These are phyloP conservation scores for Camponotus floridanus DNA, from an alignment of 1,140 invertebrate species.

Conservation along the genomic window DNA sequence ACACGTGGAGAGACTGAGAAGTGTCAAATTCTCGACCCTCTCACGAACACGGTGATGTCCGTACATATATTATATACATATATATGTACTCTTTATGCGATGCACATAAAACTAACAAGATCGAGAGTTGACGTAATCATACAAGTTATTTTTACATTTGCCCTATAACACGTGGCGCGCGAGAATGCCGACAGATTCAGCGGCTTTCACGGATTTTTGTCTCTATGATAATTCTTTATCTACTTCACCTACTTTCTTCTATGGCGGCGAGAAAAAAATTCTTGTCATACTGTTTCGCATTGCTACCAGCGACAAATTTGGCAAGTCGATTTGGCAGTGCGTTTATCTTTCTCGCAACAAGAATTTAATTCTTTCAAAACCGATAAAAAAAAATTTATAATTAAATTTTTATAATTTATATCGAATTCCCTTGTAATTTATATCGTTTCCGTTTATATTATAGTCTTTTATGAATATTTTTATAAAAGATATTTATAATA, in stretches of 20 bases:
- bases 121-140: constrained; percentile 66
- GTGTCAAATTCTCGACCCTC: constrained; percentile 55
- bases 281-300: background rate
- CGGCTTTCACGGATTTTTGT: background rate
- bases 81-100: background rate
- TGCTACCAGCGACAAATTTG: background rate
- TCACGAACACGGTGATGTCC: background rate
- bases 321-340: background rate
- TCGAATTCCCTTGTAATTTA: background rate
- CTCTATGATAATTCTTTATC: background rate
- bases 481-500: background rate
- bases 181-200: constrained; percentile 58
- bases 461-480: background rate
- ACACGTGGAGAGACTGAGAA: constrained; percentile 17
- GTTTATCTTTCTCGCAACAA: background rate
- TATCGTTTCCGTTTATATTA: no score
- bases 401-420: background rate
- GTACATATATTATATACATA: background rate
- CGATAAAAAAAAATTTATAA: background rate
- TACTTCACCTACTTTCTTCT: background rate
- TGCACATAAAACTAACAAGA: constrained; percentile 37
- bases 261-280: background rate
- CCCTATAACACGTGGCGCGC: constrained; percentile 34
- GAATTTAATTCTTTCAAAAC: background rate
- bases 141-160: constrained; percentile 63